Conservation (phyloP, 2,113 vertebrate genomes). For the Microcebus griseorufus region DNA sequence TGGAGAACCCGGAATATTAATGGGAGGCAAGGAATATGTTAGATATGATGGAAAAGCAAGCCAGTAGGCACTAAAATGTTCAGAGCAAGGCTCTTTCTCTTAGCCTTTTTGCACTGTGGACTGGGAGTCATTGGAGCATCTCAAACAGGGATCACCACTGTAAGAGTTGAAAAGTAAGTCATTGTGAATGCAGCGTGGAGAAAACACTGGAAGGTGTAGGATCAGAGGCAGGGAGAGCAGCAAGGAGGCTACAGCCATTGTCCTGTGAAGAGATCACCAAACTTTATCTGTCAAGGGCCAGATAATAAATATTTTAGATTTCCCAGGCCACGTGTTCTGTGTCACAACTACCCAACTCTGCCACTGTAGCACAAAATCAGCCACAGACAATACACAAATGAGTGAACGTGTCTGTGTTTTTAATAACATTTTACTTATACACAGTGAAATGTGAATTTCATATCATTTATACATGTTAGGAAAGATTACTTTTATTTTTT, state of each 20-base stretch:
- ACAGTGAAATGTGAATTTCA: constrained; percentile 12
- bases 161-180: not conserved
- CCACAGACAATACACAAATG: not conserved
- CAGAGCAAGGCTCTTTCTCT: no score
- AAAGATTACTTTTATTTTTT: not conserved
- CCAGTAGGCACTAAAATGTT: not conserved
- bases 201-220: rapidly evolving
- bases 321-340: not conserved
- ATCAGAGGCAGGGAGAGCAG: not conserved
- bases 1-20: not conserved
- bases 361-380: not conserved
- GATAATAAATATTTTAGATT: not conserved
- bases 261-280: not conserved
- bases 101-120: not conserved
- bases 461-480: not conserved
- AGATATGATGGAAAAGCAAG: not conserved
- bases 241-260: not conserved
- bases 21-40: not conserved
- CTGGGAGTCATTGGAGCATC: not conserved
- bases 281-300: not conserved
- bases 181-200: not conserved
- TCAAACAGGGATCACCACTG: not conserved
- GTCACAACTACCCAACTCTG: not conserved
- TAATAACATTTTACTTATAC: not conserved
- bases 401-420: not conserved